Conservation (phyloP, 2,797 vertebrate species). For the Sebastes iracundus region DNA sequence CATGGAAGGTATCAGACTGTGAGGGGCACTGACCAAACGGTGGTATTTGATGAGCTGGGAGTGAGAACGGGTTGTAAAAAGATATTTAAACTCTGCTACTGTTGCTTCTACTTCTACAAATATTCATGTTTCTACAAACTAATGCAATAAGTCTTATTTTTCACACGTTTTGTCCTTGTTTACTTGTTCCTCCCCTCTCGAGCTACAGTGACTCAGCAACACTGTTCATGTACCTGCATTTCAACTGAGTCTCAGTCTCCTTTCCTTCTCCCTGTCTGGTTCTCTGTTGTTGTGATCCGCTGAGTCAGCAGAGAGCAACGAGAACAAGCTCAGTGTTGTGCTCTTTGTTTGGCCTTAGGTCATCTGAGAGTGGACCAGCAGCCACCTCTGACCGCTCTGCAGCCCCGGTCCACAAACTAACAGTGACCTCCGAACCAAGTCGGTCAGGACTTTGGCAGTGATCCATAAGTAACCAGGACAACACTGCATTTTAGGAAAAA, state of each 20-base stretch:
- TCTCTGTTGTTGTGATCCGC: constrained; percentile 12
- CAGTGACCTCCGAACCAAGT: constrained; percentile 24
- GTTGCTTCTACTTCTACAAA: not conserved
- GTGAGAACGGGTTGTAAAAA: not conserved
- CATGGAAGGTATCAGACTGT: not conserved
- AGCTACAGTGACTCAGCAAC: constrained; percentile 18
- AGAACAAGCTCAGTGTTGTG: constrained; percentile 23
- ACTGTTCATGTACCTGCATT: not conserved
- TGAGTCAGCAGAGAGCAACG: constrained; percentile 35
- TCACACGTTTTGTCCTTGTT: not conserved
- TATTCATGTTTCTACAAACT: not conserved
- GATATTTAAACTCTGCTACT: not conserved
- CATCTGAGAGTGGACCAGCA: constrained; percentile 19
- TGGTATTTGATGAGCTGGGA: too few species aligned
- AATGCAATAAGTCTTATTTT: not conserved
- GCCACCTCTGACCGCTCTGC: constrained; percentile 40
- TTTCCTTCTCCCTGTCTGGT: not conserved
- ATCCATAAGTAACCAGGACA: not conserved
- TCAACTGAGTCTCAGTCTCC: not conserved
- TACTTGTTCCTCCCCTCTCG: not conserved
- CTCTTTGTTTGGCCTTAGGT: constrained; percentile 32
- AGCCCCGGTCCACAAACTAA: constrained; percentile 5
- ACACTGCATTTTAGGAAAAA: not conserved
- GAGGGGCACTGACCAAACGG: too few species aligned
- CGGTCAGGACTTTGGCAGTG: not conserved